phyloP scores from a whole-genome alignment of 1,140 invertebrate species.

The Drosophila athabasca region DNA sequence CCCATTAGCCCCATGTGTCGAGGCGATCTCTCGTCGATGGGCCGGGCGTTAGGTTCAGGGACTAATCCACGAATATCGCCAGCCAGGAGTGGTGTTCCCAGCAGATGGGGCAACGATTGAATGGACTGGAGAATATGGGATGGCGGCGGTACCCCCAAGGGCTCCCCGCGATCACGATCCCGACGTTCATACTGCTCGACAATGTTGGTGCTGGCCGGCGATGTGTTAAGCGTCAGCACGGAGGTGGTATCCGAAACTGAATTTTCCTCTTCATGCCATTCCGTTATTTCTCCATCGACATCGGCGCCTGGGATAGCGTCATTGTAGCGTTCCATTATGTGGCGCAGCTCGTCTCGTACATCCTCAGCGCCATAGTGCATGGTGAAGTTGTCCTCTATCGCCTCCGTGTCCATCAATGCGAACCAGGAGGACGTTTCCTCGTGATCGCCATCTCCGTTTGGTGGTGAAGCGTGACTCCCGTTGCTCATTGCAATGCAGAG shows the following conservation, averaged over 20 bases:
- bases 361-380: slow-evolving; percentile 5
- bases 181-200: not conserved
- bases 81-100: too few relatives aligned
- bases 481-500: too few relatives aligned
- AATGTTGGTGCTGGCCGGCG: slow-evolving; percentile 2
- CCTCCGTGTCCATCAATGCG: not conserved
- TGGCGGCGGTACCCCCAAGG: too few relatives aligned
- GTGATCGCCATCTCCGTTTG: too few relatives aligned
- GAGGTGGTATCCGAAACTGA: not conserved
- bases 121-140: too few relatives aligned
- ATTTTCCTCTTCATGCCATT: too few relatives aligned
- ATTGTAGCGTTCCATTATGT: slow-evolving; percentile 5
- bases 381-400: slow-evolving; percentile 5
- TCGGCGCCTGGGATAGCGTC: not conserved
- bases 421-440: not conserved
- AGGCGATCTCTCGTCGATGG: too few relatives aligned
- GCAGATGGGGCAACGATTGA: too few relatives aligned
- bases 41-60: not conserved
- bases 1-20: not conserved
- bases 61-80: not conserved
- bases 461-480: too few relatives aligned
- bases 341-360: slow-evolving; percentile 6
- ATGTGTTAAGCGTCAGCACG: not conserved
- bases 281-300: too few relatives aligned
- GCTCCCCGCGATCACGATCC: not conserved